Evolutionary conservation across 2,888 invertebrate genomes (phyloP), one percentile per base, ranked within the genome.

Genomic region (Drosophila prolongata): DNA sequence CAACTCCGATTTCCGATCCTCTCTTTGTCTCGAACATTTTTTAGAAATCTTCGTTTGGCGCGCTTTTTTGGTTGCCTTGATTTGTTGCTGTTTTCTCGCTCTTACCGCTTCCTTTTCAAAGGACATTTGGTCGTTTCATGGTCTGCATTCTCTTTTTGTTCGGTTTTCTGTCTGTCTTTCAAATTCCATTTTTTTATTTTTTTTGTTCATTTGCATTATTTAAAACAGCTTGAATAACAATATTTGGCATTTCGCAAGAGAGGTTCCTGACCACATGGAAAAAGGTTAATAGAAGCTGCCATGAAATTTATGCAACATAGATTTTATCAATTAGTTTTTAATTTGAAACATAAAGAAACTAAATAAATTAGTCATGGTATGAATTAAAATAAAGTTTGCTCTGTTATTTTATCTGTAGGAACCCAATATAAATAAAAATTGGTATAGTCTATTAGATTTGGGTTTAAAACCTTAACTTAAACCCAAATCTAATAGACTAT

Each of bases 81-180:
- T 50, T 66, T 40, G 57, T 82, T 65, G 65, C 60, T 54, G 64
- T 56, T 69, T 35, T 56, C 72, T 77, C 58, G 50, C 27, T 64
- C 30, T 49, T 75, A 40, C 56, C 53, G 49, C 58, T 43, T 43
- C 10, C 24, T 37, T 68, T 58, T 49, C 40, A 65, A 71, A 61
- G 67, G 54, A 79, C 69, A 69, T 66, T 71, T 62, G 69, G 24
- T 43, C 19, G 55, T 40, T 50, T 50, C 64, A n/a, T 11, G 50
- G 53, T 53, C 67, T 24, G 24, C 14, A 27, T 35, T 58, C 43
- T 6, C 19, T 46, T 40, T 52, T 47, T 52, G 52, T 43, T 35
- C 8, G 30, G n/a, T 52, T 34, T 44, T 24, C 6, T 49, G 56
- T 19, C 35, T 50, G 47, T 47, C 46, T 50, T 38, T 27, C 68